Base-by-base conservation (phyloP, 2,797 vertebrate species). In the Heliangelus exortis region DNA sequence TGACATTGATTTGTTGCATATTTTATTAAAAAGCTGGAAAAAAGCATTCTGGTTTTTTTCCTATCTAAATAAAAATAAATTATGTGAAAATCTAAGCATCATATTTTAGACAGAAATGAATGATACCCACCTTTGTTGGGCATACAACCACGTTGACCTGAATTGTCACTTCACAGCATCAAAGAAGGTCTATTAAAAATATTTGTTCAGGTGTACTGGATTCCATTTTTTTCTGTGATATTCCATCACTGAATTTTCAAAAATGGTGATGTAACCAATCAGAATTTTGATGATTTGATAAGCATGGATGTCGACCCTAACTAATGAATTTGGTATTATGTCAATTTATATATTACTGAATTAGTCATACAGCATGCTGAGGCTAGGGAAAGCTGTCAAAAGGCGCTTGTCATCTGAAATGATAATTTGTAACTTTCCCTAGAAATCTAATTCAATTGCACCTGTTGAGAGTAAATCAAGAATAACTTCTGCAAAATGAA, bases 391-490 rank as follows among this genome's bases (percentile, higher is more conserved):
- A 61, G 12, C 31, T 85, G 91, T 88, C 62, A 88, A 81, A 94
- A 76, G 5, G 19, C 84, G 31, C 51, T 87, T 86, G 54, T 81
- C 78, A 62, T 89, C 39, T 29, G 23, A 74, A 89, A 87, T 78
- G 79, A 87, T 58, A 7, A 58, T 83, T 87, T 78, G 15, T 72
- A 91, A 72, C 87, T 85, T 89, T 28, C 69, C 79, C 39, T 78
- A 58, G 78, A 93, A 93, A 89, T 87, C 62, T 87, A 89, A 86
- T 88, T 89, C 66, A 90, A 89, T 89, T 93, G 88, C 34, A 66
- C 15, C 33, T 78, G 72, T 87, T 78, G 86, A 62, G 25, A 94
- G 89, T 72, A 92, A 93, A 91, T 79, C 84, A 86, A 76, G 58
- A 89, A 78, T 86, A 90, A 68, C 53, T 92, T 62, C 73, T 79